phyloP scores from a whole-genome alignment of 2,888 invertebrate species.

The Adela reaumurella region DNA sequence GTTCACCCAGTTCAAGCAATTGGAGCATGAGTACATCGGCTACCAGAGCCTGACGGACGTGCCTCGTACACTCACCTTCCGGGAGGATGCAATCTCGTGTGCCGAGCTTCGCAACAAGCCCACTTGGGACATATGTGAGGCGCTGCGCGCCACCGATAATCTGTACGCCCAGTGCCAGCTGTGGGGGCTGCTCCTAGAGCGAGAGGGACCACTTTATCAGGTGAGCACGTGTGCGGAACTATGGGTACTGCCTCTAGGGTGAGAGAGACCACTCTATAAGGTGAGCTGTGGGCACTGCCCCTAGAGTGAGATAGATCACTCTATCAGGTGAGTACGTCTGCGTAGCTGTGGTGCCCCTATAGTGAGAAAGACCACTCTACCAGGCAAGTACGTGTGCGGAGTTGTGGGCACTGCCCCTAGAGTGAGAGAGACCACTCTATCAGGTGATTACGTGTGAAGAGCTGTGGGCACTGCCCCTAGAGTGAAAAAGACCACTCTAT shows the following conservation, averaged over 20 bases:
- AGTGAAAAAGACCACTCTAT: conserved; percentile 77
- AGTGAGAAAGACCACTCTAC: too few species aligned
- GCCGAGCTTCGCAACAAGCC: conserved; percentile 62
- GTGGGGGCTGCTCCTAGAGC: conserved; percentile 75
- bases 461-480: conserved; percentile 60
- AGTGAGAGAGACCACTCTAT: conserved; percentile 17
- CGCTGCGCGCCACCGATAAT: conserved; percentile 65
- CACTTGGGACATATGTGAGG: conserved; percentile 71
- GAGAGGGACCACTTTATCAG: conserved; percentile 78
- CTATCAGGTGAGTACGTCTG: conserved; percentile 61
- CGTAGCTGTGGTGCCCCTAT: conserved; percentile 55
- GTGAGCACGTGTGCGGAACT: conserved; percentile 47
- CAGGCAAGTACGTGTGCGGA: conserved; percentile 81
- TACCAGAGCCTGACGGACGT: conserved; percentile 96
- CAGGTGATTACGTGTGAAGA: too few species aligned
- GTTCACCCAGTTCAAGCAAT: conserved; percentile 81
- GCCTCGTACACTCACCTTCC: conserved; percentile 73
- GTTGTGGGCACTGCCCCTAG: conserved; percentile 76
- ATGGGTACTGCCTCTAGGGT: conserved; percentile 62
- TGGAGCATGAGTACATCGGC: conserved; percentile 88
- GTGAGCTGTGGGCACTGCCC: conserved; percentile 79
- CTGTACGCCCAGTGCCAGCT: conserved; percentile 79
- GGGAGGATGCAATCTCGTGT: conserved; percentile 58
- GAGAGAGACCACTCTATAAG: conserved; percentile 78
- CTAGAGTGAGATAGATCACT: conserved; percentile 76